phyloP scores from a whole-genome alignment of 2,888 invertebrate genomes.

The Tinea semifulvella region DNA sequence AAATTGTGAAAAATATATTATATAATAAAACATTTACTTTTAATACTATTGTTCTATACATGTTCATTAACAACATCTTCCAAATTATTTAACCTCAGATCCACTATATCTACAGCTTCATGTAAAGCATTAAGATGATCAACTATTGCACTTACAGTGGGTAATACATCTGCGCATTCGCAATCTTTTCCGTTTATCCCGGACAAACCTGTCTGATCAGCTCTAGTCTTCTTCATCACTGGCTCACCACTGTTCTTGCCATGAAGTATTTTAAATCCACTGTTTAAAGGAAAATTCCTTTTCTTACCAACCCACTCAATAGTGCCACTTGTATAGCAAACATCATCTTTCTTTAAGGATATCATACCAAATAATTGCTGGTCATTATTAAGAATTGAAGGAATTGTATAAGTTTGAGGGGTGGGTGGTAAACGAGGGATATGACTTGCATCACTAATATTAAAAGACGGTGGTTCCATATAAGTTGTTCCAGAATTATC shows the following conservation, averaged over 20 bases:
- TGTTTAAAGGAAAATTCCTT: slow-evolving; percentile 48
- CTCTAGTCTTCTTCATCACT: slow-evolving; percentile 27
- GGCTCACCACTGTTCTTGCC: slow-evolving; percentile 29
- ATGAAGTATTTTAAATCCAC: slow-evolving; percentile 50
- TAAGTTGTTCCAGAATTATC: neutral
- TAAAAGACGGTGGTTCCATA: slow-evolving; percentile 23
- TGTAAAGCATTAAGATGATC: slow-evolving; percentile 65
- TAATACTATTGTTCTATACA: too few species aligned
- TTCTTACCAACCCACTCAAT: slow-evolving; percentile 60
- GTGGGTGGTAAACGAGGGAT: slow-evolving; percentile 47
- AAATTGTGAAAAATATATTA: too few species aligned
- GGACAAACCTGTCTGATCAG: slow-evolving; percentile 28
- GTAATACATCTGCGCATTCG: slow-evolving; percentile 52
- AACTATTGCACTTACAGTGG: slow-evolving; percentile 60
- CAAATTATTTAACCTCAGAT: slow-evolving; percentile 58
- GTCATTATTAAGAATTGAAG: slow-evolving; percentile 24
- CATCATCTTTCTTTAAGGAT: slow-evolving; percentile 49
- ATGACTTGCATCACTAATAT: slow-evolving; percentile 47
- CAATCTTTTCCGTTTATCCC: slow-evolving; percentile 31
- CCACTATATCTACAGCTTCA: slow-evolving; percentile 63
- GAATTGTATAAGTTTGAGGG: slow-evolving; percentile 42
- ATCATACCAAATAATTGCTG: slow-evolving; percentile 50
- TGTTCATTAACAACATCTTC: slow-evolving; percentile 41
- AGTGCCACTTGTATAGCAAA: slow-evolving; percentile 56
- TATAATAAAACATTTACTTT: too few species aligned